A percentile compares a stretch with the other conserved stretches of the same genome.
phyloP scores from a whole-genome alignment of 2,797 vertebrate species.

The Chromobotia macracanthus region DNA sequence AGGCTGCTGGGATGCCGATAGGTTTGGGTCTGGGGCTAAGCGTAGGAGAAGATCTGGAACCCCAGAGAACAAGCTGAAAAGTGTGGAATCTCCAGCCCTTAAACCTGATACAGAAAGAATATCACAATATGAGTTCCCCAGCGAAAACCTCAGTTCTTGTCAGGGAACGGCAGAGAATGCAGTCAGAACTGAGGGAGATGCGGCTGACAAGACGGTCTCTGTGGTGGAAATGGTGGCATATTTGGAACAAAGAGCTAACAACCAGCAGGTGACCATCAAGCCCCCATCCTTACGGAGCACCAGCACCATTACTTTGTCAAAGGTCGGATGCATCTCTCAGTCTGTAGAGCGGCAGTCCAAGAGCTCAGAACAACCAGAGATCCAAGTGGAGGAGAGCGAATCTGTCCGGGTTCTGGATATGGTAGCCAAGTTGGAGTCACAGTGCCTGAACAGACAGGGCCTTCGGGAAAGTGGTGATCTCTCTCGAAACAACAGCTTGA shows the following conservation, averaged over 20 bases:
- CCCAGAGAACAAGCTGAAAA: constrained; percentile 70
- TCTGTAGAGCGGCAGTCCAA: constrained; percentile 44
- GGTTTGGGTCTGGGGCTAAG: constrained; percentile 83
- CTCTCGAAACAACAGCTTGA: constrained; percentile 87
- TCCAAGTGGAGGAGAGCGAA: constrained; percentile 76
- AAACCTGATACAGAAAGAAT: constrained; percentile 64
- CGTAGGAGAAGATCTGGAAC: constrained; percentile 83
- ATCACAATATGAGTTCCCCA: constrained; percentile 63
- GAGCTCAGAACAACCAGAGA: constrained; percentile 17
- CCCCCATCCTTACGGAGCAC: constrained; percentile 67
- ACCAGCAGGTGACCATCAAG: constrained; percentile 78
- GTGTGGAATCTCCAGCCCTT: constrained; percentile 49
- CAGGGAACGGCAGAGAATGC: constrained; percentile 59
- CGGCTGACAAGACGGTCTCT: constrained; percentile 75
- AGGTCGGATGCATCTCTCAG: constrained; percentile 39
- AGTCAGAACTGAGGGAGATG: constrained; percentile 19
- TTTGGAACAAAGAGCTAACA: constrained; percentile 84
- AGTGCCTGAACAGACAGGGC: constrained; percentile 82
- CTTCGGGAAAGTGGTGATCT: constrained; percentile 77
- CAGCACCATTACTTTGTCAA: constrained; percentile 72
- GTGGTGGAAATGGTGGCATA: constrained; percentile 95
- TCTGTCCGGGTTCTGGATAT: constrained; percentile 88
- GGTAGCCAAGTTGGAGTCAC: constrained; percentile 91
- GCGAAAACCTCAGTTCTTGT: constrained; percentile 58
- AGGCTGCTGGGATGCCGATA: constrained; percentile 86